Base-by-base conservation (phyloP, 2,888 invertebrate species). In the Sympetrum striolatum region DNA sequence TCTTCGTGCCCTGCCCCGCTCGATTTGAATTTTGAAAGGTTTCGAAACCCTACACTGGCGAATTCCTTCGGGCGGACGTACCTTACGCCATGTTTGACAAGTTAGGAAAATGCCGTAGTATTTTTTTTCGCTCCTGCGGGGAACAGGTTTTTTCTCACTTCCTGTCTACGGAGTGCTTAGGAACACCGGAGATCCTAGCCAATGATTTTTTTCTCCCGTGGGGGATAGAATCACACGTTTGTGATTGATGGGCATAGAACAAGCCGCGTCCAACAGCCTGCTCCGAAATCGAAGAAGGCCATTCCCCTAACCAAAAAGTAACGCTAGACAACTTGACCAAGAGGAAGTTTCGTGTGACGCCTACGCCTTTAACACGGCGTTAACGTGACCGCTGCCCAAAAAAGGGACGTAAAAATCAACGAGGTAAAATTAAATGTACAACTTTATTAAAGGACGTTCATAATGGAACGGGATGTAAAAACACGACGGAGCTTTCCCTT, bases 11-110 rank as follows among this genome's bases (percentile, higher is more conserved):
- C 25, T 18, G 25, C 12, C 15, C 18, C 14, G 35, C 53, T 35
- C 37, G 60, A 86, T 37, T 37, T 58, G 31, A 81, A 81, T 25
- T n/a, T 81, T 81, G 81, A 81, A 82, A 58, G 82, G 58, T 58
- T 86, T 60, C 37, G 86, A 86, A 86, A 86, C 39, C 37, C 39
- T 39, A 60, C 60, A 12, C 37, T 37, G 39, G 37, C 39, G 64
- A 37, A 86, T 60, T 82, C 60, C 12, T n/a, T n/a, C 25, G 73
- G 73, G 73, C 31, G 31, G 31, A 73, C 25, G 73, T 73, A 25
- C 73, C 73, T 31, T 73, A 73, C 73, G 73, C 73, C 73, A 31
- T 73, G 73, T 25, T 73, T 31, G 31, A 73, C 73, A 73, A 14
- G 73, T 10, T 73, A 31, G 25, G 73, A 73, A 64, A 37, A 31